Evolutionary conservation across 2,797 vertebrate genomes (phyloP).

Genomic region (Falco biarmicus): DNA sequence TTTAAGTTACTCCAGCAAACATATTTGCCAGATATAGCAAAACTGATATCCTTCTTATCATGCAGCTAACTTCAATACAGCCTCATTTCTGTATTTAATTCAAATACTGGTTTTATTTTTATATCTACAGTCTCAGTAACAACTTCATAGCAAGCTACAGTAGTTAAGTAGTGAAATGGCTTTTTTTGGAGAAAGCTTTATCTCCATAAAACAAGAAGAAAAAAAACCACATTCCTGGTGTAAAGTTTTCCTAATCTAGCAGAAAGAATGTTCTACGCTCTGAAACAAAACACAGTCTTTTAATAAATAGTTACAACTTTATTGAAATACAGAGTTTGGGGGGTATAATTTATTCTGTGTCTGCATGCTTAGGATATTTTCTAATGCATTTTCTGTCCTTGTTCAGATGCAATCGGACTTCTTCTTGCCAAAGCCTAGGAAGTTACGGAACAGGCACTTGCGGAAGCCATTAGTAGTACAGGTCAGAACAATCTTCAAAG

Average conservation of each 20-base stretch:
- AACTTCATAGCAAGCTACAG: background rate
- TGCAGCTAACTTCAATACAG: background rate
- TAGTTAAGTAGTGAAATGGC: background rate
- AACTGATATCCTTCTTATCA: background rate
- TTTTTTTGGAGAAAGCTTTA: background rate
- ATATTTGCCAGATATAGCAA: background rate
- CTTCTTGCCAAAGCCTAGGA: conserved; percentile 91
- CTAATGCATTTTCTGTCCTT: background rate
- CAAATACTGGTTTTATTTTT: background rate
- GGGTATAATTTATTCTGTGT: background rate
- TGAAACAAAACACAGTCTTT: background rate
- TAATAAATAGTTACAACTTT: background rate
- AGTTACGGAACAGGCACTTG: conserved; percentile 89
- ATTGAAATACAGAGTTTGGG: background rate
- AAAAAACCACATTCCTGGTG: background rate
- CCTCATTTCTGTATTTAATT: background rate
- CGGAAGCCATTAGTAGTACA: conserved; percentile 96
- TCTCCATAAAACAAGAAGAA: background rate
- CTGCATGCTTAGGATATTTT: background rate
- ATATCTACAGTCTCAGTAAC: background rate
- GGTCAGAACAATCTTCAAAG: conserved; percentile 76
- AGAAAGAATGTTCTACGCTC: background rate
- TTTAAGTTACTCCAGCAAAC: background rate
- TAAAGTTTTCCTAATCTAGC: background rate
- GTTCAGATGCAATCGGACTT: conserved; percentile 93